phyloP scores from a whole-genome alignment of 2,113 vertebrate species.

The Crotalus viridis region DNA sequence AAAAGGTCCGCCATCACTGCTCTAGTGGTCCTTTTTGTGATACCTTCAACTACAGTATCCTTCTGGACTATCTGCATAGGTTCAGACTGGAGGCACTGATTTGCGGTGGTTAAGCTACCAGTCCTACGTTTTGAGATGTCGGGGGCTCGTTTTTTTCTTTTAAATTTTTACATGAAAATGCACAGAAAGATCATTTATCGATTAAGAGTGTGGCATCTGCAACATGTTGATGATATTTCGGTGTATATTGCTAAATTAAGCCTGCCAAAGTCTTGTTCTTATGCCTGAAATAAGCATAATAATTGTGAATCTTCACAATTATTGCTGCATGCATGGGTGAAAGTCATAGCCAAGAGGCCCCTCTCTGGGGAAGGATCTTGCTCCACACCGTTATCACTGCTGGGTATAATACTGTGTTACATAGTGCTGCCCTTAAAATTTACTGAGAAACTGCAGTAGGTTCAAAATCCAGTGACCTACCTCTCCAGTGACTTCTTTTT shows the following conservation, averaged over 20 bases:
- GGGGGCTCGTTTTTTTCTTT: not conserved
- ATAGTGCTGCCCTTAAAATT: not conserved
- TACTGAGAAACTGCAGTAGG: not conserved
- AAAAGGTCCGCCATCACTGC: too few species aligned
- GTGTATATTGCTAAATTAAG: not conserved
- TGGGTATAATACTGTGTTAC: not conserved
- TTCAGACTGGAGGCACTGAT: not conserved
- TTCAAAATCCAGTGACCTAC: not conserved
- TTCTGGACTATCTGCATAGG: not conserved
- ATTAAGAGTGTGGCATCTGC: not conserved
- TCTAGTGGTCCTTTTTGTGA: too few species aligned
- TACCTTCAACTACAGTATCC: not conserved
- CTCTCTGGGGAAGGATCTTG: not conserved
- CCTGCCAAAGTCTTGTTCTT: not conserved
- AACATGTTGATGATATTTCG: not conserved
- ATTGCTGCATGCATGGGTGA: not conserved
- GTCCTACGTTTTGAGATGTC: not conserved
- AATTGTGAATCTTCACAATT: not conserved
- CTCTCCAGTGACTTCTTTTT: not conserved
- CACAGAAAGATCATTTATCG: not conserved
- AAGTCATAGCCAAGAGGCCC: not conserved
- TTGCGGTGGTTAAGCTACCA: not conserved
- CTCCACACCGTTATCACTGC: not conserved
- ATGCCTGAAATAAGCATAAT: not conserved
- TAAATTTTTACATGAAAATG: not conserved